Evolutionary conservation across 2,888 invertebrate species (phyloP), one percentile per base, ranked within the genome.

Genomic region (Allygus modestus): DNA sequence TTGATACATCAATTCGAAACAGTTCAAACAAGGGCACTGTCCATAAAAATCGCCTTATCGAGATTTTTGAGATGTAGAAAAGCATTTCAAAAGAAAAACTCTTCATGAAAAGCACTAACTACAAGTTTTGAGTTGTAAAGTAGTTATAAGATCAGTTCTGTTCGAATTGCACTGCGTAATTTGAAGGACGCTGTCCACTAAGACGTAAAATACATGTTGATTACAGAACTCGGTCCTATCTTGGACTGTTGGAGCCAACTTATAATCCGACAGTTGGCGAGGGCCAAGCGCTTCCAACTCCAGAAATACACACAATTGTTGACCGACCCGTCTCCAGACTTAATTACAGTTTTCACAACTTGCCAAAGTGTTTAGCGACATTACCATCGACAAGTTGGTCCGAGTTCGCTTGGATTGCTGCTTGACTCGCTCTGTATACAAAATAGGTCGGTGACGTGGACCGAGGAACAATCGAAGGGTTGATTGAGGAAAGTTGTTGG

Each of bases 321-420:
- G 73, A 41, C 73, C 73, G 73, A 41, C 4, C 65, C 65, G 28
- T 73, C 43, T 43, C 41, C 33, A 73, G 73, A 73, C 73, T 73
- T 41, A 73, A 73, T 73, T 73, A 73, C 41, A 73, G 73, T 73
- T 73, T 73, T 73, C 37, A 41, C 20, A 37, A 73, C 73, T 73
- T 73, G 73, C 2, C 73, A 69, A 69, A 73, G 41, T 73, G 41
- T 73, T 73, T 41, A 73, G 73, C 23, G 69, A 37, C 33, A 37
- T 43, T 73, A 23, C 73, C 65, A 65, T 65, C 31, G 28, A 20
- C 54, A 15, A 65, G 65, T 65, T 23, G 58, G 58, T 20, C 26
- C 20, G 23, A 58, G 26, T 41, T 41, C 73, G 43, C 37, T 73
- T 65, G 65, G 65, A 65, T 65, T 65, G 12, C 28, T 65, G 1